These are phyloP conservation scores for Drosophila pullipes DNA, from an alignment of 2,888 invertebrate species.

Conservation along the genomic window DNA sequence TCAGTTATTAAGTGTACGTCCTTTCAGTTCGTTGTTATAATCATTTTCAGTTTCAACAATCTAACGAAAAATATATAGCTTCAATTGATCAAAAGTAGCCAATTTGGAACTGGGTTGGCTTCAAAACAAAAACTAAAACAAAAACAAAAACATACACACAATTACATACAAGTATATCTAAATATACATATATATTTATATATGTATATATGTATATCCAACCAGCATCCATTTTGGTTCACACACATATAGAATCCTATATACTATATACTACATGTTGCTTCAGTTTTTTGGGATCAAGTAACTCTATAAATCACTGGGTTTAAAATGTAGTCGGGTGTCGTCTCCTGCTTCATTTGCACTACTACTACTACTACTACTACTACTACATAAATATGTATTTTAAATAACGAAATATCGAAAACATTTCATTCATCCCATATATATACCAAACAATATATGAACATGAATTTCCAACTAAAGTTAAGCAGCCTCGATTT, in stretches of 20 bases:
- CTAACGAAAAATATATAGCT: slow-evolving; percentile 42
- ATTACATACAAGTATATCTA: slow-evolving; percentile 10
- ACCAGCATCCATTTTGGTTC: slow-evolving; percentile 27
- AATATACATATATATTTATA: slow-evolving; percentile 13
- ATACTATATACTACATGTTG: slow-evolving; percentile 43
- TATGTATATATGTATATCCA: slow-evolving; percentile 4
- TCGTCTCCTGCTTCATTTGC: slow-evolving; percentile 36
- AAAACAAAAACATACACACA: background rate
- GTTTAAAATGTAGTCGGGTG: slow-evolving; percentile 17
- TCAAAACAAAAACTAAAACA: slow-evolving; percentile 1
- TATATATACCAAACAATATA: slow-evolving; percentile 18
- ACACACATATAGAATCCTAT: slow-evolving; percentile 19
- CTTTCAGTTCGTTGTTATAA: slow-evolving; percentile 71
- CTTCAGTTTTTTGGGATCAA: slow-evolving; percentile 39
- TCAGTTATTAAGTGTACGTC: slow-evolving; percentile 74
- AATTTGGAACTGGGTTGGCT: slow-evolving; percentile 40
- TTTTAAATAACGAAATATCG: slow-evolving; percentile 32
- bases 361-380: slow-evolving; percentile 18
- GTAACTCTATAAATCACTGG: slow-evolving; percentile 22
- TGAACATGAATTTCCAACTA: slow-evolving; percentile 31
- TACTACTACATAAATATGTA: slow-evolving; percentile 14
- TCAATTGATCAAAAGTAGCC: slow-evolving; percentile 27
- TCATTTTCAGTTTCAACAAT: slow-evolving; percentile 58
- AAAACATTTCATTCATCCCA: slow-evolving; percentile 26
- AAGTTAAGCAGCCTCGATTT: slow-evolving; percentile 40